Evolutionary conservation across 2,797 vertebrate genomes (phyloP).

Genomic region (Dermochelys coriacea): DNA sequence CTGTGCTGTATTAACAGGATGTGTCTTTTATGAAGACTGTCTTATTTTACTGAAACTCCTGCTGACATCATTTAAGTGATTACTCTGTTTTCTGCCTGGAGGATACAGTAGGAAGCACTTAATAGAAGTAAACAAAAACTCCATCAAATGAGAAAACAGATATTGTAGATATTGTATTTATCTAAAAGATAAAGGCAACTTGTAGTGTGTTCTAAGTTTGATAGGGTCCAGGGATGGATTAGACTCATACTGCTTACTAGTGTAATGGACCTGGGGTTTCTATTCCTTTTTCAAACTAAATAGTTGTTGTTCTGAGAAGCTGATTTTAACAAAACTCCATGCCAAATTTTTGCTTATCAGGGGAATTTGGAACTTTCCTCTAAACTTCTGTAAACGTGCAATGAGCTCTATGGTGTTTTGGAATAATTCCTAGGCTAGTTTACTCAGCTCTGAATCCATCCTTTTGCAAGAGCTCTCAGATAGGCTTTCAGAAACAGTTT

Average conservation of each 20-base stretch:
- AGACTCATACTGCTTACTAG: background rate
- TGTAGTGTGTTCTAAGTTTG: too few relatives aligned
- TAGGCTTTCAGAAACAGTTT: background rate
- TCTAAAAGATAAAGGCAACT: background rate
- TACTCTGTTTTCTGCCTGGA: background rate
- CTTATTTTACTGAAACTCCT: slow-evolving; percentile 23
- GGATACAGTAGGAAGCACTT: background rate
- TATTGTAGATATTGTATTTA: too few relatives aligned
- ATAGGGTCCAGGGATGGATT: background rate
- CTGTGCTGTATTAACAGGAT: background rate
- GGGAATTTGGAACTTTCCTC: too few relatives aligned
- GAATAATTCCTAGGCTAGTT: too few relatives aligned
- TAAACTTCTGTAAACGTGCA: too few relatives aligned
- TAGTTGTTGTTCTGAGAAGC: too few relatives aligned
- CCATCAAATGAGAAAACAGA: background rate
- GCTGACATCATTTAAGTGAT: background rate
- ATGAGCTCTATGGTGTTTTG: too few relatives aligned
- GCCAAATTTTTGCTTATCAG: too few relatives aligned
- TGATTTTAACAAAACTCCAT: too few relatives aligned
- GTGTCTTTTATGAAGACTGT: background rate
- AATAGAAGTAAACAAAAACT: background rate
- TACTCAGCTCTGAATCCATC: too few relatives aligned
- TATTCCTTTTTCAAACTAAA: too few relatives aligned
- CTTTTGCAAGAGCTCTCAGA: background rate
- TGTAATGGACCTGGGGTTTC: too few relatives aligned